Conservation (phyloP, 2,797 vertebrate species). For the Chanos chanos region DNA sequence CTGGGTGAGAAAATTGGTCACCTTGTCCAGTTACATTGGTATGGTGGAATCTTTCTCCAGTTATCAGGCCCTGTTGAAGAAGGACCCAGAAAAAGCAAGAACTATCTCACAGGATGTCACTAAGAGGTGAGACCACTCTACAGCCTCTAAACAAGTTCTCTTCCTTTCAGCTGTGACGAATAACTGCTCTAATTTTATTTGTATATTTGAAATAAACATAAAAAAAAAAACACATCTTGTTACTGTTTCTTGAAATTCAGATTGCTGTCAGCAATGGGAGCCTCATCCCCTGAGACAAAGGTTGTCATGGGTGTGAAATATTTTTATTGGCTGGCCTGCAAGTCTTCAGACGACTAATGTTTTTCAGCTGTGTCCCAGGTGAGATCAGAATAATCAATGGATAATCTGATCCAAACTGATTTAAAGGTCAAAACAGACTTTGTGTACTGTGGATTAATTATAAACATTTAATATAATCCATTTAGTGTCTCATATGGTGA, state of each 20-base stretch:
- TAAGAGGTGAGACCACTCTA: slow-evolving; percentile 54
- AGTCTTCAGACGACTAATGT: slow-evolving; percentile 48
- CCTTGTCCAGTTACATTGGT: slow-evolving; percentile 68
- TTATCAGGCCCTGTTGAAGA: slow-evolving; percentile 66
- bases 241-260: no score
- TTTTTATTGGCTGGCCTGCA: slow-evolving; percentile 61
- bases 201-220: neutral
- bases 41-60: slow-evolving; percentile 70
- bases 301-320: slow-evolving; percentile 60
- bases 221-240: no score
- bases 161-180: neutral
- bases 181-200: neutral
- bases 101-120: slow-evolving; percentile 58
- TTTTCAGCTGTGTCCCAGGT: no score
- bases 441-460: neutral
- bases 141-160: no score
- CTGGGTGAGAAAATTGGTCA: slow-evolving; percentile 57
- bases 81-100: slow-evolving; percentile 60
- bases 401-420: no score
- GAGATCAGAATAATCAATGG: no score
- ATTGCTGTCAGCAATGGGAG: slow-evolving; percentile 61
- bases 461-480: neutral
- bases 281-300: slow-evolving; percentile 60
- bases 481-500: no score
- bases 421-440: neutral